These are phyloP conservation scores for Callimorpha dominula DNA, from an alignment of 2,888 invertebrate genomes.

Conservation along the genomic window DNA sequence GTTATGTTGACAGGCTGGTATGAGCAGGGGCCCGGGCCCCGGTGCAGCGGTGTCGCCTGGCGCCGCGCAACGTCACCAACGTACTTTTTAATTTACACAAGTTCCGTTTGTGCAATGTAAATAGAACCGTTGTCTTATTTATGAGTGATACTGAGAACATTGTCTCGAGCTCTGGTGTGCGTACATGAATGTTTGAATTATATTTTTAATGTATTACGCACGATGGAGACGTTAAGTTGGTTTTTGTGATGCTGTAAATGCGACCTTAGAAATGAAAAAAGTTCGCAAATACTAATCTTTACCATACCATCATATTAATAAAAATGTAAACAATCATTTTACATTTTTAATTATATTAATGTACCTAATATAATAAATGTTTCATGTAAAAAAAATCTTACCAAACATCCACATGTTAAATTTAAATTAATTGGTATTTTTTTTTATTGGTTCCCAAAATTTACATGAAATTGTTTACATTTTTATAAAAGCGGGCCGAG, in stretches of 20 bases:
- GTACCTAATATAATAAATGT: background rate
- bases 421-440: background rate
- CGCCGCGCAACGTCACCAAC: slow-evolving; percentile 39
- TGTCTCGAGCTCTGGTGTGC: slow-evolving; percentile 44
- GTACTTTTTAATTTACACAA: slow-evolving; percentile 50
- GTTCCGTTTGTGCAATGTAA: slow-evolving; percentile 71
- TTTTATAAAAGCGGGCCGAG: slow-evolving; percentile 10
- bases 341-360: background rate
- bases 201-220: slow-evolving; percentile 39
- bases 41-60: slow-evolving; percentile 11
- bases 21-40: background rate
- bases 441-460: background rate
- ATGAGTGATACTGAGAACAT: slow-evolving; percentile 50
- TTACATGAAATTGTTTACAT: slow-evolving; percentile 10
- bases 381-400: background rate
- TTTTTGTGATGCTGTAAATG: slow-evolving; percentile 34
- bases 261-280: slow-evolving; percentile 1
- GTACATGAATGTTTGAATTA: slow-evolving; percentile 45
- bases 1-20: slow-evolving; percentile 13
- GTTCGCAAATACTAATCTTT: slow-evolving; percentile 6
- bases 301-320: slow-evolving; percentile 9
- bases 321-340: slow-evolving; percentile 10
- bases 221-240: slow-evolving; percentile 29
- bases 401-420: too few species aligned
- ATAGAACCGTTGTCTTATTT: slow-evolving; percentile 62